These are phyloP conservation scores for Plumapathes pennacea DNA, from an alignment of 92 coral and sea anemone genomes.

Conservation along the genomic window DNA sequence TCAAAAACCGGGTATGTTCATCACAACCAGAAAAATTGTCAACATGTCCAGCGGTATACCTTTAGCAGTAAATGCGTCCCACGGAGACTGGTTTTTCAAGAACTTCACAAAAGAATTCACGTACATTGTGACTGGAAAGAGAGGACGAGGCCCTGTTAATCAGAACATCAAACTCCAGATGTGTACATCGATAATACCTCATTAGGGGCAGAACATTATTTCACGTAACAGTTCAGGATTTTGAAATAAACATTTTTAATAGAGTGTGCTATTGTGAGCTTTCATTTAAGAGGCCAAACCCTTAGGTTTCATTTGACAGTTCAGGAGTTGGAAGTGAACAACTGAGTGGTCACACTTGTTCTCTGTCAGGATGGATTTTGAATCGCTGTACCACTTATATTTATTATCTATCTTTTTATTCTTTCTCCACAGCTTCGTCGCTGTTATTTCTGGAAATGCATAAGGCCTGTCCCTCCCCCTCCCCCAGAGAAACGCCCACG, in stretches of 20 bases:
- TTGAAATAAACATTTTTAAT: no score
- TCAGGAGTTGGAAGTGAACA: no score
- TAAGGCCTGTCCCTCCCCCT: constrained; percentile 79
- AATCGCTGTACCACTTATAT: no score
- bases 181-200: no score
- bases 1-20: constrained; percentile 71
- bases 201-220: no score
- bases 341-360: no score
- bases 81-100: constrained; percentile 79
- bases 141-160: constrained; percentile 16
- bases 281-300: no score
- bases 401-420: background rate
- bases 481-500: constrained; percentile 67
- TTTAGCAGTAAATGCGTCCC: constrained; percentile 55
- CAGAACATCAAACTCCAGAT: constrained; percentile 37
- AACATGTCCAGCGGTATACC: constrained; percentile 70
- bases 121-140: constrained; percentile 74
- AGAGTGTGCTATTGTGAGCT: no score
- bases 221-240: no score
- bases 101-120: constrained; percentile 54
- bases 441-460: constrained; percentile 71
- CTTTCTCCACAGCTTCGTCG: constrained; percentile 52
- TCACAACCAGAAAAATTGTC: constrained; percentile 42
- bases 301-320: no score
- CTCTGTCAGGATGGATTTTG: no score